Evolutionary conservation across 2,797 vertebrate genomes (phyloP), one percentile per base, ranked within the genome.

Genomic region (Toxotes lorentzi): DNA sequence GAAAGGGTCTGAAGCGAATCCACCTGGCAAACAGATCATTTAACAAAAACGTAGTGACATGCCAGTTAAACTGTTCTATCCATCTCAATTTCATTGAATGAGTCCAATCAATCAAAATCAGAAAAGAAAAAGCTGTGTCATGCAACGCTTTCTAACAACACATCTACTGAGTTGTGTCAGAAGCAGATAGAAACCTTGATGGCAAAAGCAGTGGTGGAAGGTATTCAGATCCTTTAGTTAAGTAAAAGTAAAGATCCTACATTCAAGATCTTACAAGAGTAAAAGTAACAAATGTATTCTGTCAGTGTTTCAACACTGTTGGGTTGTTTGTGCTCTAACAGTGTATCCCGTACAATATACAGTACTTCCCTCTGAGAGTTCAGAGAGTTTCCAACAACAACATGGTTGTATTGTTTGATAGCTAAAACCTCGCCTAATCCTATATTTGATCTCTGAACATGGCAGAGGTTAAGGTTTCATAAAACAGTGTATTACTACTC

Each of bases 1-100:
- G 71, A 97, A 97, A 30, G 96, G 96, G 76, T 97, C 96, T 5
- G 95, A 94, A 79, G 96, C 95, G 67, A 99, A 97, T 59, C 96
- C 97, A 94, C 97, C 98, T 98, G 86, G 53, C 68, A 79, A 72
- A 72, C 3, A 77, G 17, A 70, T 14, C 0, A 70, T 59, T 65
- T 32, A n/a, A 63, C 11, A 69, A 70, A 61, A n/a, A 53, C 12
- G 58, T 51, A 41, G 14, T 12, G n/a, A 27, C 5, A 23, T 38
- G 16, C 34, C 38, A 40, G 24, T 40, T 38, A 32, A 40, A 72
- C 65, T 38, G 8, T 5, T 19, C 1, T 6, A 59, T 67, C 27
- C 14, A 24, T 7, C 8, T 8, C 3, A 64, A 14, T 59, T 7
- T 2, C 1, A 24, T 27, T 63, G 9, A 1, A 73, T 59, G 1